Conservation (phyloP, 2,888 invertebrate genomes). For the Ophioninae sp. region DNA sequence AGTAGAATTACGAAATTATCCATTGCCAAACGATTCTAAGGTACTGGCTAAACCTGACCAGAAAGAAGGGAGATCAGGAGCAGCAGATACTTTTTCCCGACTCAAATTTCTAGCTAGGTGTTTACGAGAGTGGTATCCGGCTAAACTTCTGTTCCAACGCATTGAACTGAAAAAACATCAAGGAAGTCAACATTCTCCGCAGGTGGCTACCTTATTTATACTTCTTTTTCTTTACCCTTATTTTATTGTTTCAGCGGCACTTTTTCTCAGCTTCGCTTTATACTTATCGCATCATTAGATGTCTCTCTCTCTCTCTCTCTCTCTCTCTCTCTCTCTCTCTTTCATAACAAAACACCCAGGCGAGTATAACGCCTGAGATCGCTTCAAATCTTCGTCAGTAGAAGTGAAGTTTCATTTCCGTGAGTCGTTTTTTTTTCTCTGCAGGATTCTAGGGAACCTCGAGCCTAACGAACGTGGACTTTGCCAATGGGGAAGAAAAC, state of each 20-base stretch:
- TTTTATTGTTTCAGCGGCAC: not conserved
- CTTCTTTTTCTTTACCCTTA: not conserved
- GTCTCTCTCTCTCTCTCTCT: conserved; percentile 20
- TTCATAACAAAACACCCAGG: conserved; percentile 2
- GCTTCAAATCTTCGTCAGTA: conserved; percentile 1
- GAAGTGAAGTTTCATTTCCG: conserved; percentile 12
- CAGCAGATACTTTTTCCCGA: too few species aligned
- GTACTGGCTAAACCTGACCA: too few species aligned
- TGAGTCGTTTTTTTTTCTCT: conserved; percentile 24
- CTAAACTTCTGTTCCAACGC: too few species aligned
- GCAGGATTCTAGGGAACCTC: conserved; percentile 36
- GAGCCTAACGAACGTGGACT: conserved; percentile 52
- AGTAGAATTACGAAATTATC: too few species aligned
- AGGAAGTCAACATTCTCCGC: not conserved
- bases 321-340: conserved; percentile 43
- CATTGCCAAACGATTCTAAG: too few species aligned
- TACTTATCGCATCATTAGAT: not conserved
- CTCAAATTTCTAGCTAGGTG: too few species aligned
- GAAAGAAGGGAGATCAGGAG: too few species aligned
- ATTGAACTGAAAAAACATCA: not conserved
- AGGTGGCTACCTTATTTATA: not conserved
- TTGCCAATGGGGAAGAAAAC: conserved; percentile 38
- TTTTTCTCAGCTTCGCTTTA: not conserved
- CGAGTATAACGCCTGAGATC: not conserved
- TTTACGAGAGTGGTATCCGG: too few species aligned